Evolutionary conservation across 1,140 invertebrate species (phyloP).

Genomic region (Kradibia gibbosae): DNA sequence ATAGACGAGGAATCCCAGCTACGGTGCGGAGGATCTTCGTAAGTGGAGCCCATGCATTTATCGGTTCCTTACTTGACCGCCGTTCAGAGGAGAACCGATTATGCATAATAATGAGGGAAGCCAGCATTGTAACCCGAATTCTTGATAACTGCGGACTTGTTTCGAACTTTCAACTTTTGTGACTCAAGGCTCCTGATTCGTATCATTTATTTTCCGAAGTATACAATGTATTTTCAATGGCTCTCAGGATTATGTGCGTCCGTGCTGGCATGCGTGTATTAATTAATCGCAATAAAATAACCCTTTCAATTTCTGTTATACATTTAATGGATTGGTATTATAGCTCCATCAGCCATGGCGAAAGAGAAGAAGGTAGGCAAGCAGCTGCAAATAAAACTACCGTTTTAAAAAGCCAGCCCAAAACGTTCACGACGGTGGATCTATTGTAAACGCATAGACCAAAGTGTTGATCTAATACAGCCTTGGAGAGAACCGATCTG

Average conservation of each 20-base stretch:
- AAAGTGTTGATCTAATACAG: neutral
- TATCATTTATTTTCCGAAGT: too few species aligned
- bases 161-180: too few species aligned
- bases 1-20: neutral
- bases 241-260: too few species aligned
- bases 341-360: too few species aligned
- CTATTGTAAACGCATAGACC: neutral
- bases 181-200: too few species aligned
- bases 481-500: neutral
- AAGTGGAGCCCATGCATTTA: neutral
- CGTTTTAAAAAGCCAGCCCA: neutral
- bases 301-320: neutral
- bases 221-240: too few species aligned
- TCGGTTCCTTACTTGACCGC: neutral
- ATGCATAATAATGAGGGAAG: neutral
- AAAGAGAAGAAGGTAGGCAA: neutral
- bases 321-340: neutral
- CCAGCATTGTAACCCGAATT: neutral
- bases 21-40: constrained; percentile 9
- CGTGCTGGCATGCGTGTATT: too few species aligned
- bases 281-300: neutral
- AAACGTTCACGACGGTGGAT: neutral
- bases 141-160: neutral
- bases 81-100: neutral
- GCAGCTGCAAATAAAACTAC: neutral